Conservation (phyloP, 1,140 invertebrate species). For the Caenorhabditis inopinata region DNA sequence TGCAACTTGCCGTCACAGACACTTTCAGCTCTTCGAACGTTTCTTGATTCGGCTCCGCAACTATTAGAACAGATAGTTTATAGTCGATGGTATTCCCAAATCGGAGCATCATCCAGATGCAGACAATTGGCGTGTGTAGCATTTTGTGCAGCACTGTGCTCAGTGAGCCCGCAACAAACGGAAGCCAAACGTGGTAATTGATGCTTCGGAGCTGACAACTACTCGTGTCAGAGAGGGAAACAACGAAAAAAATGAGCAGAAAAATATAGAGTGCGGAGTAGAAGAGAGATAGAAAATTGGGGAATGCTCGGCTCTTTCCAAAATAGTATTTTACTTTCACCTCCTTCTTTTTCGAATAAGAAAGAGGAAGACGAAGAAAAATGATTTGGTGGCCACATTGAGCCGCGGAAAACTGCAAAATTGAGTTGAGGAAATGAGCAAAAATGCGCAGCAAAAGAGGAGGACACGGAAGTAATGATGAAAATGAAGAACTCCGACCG, state of each 20-base stretch:
- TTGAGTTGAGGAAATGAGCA: background rate
- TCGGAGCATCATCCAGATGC: background rate
- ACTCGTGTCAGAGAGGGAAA: background rate
- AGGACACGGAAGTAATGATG: too few species aligned
- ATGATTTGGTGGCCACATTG: constrained; percentile 9
- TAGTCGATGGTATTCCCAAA: background rate
- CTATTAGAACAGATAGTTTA: constrained; percentile 16
- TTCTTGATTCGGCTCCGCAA: background rate
- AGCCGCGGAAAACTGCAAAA: background rate
- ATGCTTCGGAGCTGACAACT: background rate
- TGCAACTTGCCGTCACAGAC: background rate
- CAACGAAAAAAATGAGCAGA: background rate
- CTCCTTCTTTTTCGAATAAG: background rate
- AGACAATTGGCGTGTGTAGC: background rate
- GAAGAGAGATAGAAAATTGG: background rate
- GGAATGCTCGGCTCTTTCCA: background rate
- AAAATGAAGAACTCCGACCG: too few species aligned
- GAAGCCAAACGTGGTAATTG: background rate
- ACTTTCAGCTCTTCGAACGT: constrained; percentile 14
- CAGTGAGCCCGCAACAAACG: background rate
- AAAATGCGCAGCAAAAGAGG: background rate
- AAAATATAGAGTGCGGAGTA: background rate
- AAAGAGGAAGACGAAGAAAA: constrained; percentile 26
- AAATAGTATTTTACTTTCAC: constrained; percentile 9
- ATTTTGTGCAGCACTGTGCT: background rate